Evolutionary conservation across 1,140 invertebrate species (phyloP), one percentile per base, ranked within the genome.

Genomic region (Halesus radiatus): DNA sequence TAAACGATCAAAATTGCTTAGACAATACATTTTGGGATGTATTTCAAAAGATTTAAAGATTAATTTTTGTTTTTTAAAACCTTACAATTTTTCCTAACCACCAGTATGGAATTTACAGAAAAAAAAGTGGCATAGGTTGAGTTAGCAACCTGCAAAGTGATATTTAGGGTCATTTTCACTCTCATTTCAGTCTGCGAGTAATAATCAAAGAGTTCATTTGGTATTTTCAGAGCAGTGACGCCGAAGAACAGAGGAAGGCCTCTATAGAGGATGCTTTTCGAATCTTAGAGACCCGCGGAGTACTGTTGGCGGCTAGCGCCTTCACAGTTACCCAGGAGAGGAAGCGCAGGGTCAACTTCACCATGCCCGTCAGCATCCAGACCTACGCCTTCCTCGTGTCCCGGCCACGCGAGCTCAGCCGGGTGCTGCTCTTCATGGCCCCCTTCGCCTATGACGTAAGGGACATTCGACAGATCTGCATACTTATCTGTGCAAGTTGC

Each of bases 351-450:
- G 92, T 97, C 8, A 96, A 97, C 87, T 98, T 96, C 85, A 97
- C 96, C 0, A 86, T 90, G 15, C 91, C 95, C 0, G 92, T 98
- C 64, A 95, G 94, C 84, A 91, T 93, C 1, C 95, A 97, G 85
- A 90, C 93, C 0, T 96, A 97, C 82, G 91, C 93, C 0, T 94
- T 97, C 84, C 89, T 97, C 70, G 92, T 94, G 7, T 92, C 94
- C 0, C 92, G 93, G 72, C 96, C 95, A 1, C 90, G 92, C 81
- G 94, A 95, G 85, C 87, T 96, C 3, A 96, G 94, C 79, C 90
- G 95, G 84, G 95, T 94, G 0, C 90, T 96, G 52, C 87, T 98
- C 1, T 98, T 98, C 85, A 92, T 96, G 50, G 92, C 95, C 5
- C 97, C 97, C 2, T 98, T 96, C 85, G 94, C 94, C 3, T 88